Base-by-base conservation (phyloP, 2,113 vertebrate genomes). In the Neofelis nebulosa region DNA sequence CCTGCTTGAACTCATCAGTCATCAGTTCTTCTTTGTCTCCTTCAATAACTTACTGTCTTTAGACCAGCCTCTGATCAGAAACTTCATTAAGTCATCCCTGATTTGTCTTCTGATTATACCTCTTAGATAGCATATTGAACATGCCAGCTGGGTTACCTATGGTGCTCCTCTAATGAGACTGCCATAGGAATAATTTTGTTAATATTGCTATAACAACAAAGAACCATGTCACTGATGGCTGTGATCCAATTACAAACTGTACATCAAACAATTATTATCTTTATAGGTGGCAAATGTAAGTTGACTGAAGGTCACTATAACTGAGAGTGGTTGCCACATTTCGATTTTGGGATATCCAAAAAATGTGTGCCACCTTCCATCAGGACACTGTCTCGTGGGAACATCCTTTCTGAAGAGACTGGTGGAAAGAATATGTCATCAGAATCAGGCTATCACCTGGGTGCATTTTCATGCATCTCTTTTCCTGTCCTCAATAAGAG, bases 141-240 rank as follows among this genome's bases (percentile, higher is more conserved):
- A 97, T 94, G 94, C 6, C 73, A 95, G 38, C 94, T 95, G 85
- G 65, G 50, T 93, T 87, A 94, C 88, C 85, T 18, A 21, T n/a
- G 65, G n/a, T 76, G 91, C 29, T 82, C 87, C 89, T 97, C 96
- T 98, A 98, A 98, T 98, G 98, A 97, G 98, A 92, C 93, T 95
- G 97, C 95, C 93, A 97, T 33, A 41, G 96, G 93, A 93, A 95
- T 95, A 95, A 98, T 98, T 98, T 97, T 87, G 96, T 98, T 98
- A 98, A 97, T 94, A 98, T 94, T 97, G 89, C 97, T 98, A 74
- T 98, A 98, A 98, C 98, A 98, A 98, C 98, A 98, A 96, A 95
- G 98, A 97, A 66, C 36, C 91, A 95, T 95, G 96, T 97, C 98
- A 97, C 95, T 97, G 97, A 97, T 98, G 68, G 2, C 95, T 92